Evolutionary conservation across 2,888 invertebrate genomes (phyloP).

Genomic region (Meganola albula): DNA sequence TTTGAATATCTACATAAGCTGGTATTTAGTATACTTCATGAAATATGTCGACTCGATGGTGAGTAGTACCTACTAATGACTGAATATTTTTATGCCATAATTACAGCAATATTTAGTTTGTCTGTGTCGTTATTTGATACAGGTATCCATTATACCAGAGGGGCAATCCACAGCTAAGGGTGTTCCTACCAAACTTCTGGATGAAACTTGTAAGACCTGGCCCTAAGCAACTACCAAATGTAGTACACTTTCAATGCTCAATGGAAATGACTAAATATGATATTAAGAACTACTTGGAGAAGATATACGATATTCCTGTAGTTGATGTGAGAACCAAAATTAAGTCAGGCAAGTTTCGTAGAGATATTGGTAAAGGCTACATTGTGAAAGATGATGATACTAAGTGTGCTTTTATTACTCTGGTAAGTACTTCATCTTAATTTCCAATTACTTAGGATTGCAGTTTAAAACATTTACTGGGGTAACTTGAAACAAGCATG

Average conservation of each 20-base stretch:
- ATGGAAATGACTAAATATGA: conserved; percentile 96
- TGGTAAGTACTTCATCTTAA: conserved; percentile 79
- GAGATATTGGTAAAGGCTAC: conserved; percentile 79
- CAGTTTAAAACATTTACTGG: no score
- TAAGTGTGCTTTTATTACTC: conserved; percentile 86
- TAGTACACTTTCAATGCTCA: conserved; percentile 92
- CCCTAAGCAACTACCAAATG: conserved; percentile 83
- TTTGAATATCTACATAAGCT: no score
- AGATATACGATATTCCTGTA: conserved; percentile 93
- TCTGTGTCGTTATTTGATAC: conserved; percentile 23
- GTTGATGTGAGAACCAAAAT: conserved; percentile 87
- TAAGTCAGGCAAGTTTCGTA: conserved; percentile 81
- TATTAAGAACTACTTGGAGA: conserved; percentile 94
- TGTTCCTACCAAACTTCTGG: conserved; percentile 98
- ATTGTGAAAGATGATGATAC: conserved; percentile 89
- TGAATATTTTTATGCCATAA: no score
- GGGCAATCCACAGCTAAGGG: conserved; percentile 95
- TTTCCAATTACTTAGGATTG: no score
- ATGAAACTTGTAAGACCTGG: conserved; percentile 90
- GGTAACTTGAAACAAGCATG: no score
- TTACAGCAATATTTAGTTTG: no score
- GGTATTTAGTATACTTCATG: no score
- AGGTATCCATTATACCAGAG: conserved; percentile 94
- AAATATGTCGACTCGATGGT: conserved; percentile 72
- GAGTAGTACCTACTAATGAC: no score